phyloP scores from a whole-genome alignment of 2,113 vertebrate genomes.

The Tretioscincus oriximinensis region DNA sequence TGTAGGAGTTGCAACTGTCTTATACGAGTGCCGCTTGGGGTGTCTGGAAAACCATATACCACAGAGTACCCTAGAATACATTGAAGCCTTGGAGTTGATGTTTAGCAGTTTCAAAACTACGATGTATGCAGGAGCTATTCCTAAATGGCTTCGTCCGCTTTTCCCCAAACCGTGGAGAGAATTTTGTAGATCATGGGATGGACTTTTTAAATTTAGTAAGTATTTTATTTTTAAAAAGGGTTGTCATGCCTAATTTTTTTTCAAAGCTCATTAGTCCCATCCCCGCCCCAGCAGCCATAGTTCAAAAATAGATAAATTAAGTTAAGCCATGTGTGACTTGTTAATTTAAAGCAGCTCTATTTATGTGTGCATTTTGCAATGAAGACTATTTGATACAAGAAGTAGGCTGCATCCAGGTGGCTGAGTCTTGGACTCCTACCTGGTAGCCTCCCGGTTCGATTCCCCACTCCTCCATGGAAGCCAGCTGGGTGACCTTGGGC shows the following conservation, averaged over 20 bases:
- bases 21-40: slow-evolving; percentile 86
- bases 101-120: slow-evolving; percentile 95
- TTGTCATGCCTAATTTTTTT: slow-evolving; percentile 24
- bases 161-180: slow-evolving; percentile 91
- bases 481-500: too few relatives aligned
- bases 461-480: too few relatives aligned
- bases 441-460: too few relatives aligned
- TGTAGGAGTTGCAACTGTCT: slow-evolving; percentile 84
- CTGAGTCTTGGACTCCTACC: too few relatives aligned
- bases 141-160: slow-evolving; percentile 87
- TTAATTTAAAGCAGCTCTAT: too few relatives aligned
- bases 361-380: too few relatives aligned
- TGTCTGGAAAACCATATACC: slow-evolving; percentile 84
- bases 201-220: slow-evolving; percentile 95
- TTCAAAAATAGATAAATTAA: too few relatives aligned
- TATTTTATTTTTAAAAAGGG: slow-evolving; percentile 15
- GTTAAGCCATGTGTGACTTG: too few relatives aligned
- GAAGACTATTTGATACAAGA: too few relatives aligned
- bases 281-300: slow-evolving; percentile 35
- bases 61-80: slow-evolving; percentile 84
- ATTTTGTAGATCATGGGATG: slow-evolving; percentile 93
- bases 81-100: slow-evolving; percentile 87
- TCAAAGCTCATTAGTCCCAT: slow-evolving; percentile 39
- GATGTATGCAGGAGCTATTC: slow-evolving; percentile 92
- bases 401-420: too few relatives aligned